Base-by-base conservation (phyloP, 1,140 invertebrate genomes). In the Drosophila parabipectinata region DNA sequence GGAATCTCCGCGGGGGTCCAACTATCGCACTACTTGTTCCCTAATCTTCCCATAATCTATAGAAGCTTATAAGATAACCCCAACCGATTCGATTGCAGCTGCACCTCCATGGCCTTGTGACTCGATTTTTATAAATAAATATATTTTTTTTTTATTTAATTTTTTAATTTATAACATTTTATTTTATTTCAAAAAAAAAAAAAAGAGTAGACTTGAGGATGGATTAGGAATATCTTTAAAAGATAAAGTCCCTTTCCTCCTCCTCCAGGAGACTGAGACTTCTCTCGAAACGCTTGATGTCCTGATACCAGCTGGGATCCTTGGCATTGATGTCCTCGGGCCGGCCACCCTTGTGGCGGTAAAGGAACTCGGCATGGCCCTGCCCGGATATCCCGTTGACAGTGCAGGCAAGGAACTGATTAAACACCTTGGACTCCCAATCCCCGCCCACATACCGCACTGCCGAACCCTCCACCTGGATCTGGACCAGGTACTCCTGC, bases 361-460 rank as follows among this genome's bases (percentile, higher is more conserved):
- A 91, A 1, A 91, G 67, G 51, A 91, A 91, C 32, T 91, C 90
- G 1, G 87, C 84, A 44, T 91, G 74, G 26, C 90, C 90, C 30
- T 91, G 90, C 1, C 90, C 90, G 0, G 48, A 9, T 1, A 90
- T 53, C 12, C 90, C 90, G 47, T 91, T 91, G 0, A 91, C 90
- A 0, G 87, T 89, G 21, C 90, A 91, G 18, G 75, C 24, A 4
- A 91, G 83, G 55, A 91, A 91, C 52, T 91, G 90, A 68, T 91
- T 91, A 18, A 75, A 90, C 1, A 91, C 83, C 72, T 91, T 91
- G 0, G 90, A 91, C 18, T 90, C 85, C 90, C 90, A 91, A 24
- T 91, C 74, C 4, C 80, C 87, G 18, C 90, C 90, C 10, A 90
- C 74, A 63, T 69, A 91, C 0, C 90, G 90, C 10, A 91, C 26